Percentiles rank a stretch among this genome's conserved stretches.
Evolutionary conservation across 1,140 invertebrate genomes (phyloP).

Genomic region (Eupeodes corollae): DNA sequence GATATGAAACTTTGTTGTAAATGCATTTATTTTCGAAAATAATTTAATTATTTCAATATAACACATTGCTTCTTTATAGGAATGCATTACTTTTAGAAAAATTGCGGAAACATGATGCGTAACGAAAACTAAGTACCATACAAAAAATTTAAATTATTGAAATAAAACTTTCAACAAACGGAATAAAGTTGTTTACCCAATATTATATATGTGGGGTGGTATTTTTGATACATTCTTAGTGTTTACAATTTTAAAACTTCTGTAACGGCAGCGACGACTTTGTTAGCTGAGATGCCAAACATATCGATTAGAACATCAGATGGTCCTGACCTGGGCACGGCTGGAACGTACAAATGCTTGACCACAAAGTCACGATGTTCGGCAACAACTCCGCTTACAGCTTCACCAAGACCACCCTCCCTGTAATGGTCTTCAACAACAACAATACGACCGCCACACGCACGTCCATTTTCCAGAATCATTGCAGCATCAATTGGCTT

Average conservation of each 20-base stretch:
- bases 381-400: constrained; percentile 73
- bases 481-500: constrained; percentile 83
- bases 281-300: constrained; percentile 77
- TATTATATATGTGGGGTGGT: too few species aligned
- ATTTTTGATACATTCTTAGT: neutral
- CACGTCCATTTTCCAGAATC: constrained; percentile 67
- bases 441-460: constrained; percentile 70
- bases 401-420: constrained; percentile 89
- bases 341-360: constrained; percentile 72
- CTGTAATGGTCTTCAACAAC: constrained; percentile 96
- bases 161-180: too few species aligned
- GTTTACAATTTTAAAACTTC: constrained; percentile 48
- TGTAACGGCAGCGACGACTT: constrained; percentile 61
- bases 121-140: neutral
- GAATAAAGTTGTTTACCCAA: too few species aligned
- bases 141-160: too few species aligned
- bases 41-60: too few species aligned
- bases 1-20: too few species aligned
- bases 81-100: too few species aligned
- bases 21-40: too few species aligned
- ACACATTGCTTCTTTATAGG: too few species aligned
- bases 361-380: constrained; percentile 62
- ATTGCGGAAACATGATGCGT: too few species aligned
- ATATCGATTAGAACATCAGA: constrained; percentile 70
- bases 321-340: constrained; percentile 85